Evolutionary conservation across 2,797 vertebrate species (phyloP).

Genomic region (Enteromius fasciolatus): DNA sequence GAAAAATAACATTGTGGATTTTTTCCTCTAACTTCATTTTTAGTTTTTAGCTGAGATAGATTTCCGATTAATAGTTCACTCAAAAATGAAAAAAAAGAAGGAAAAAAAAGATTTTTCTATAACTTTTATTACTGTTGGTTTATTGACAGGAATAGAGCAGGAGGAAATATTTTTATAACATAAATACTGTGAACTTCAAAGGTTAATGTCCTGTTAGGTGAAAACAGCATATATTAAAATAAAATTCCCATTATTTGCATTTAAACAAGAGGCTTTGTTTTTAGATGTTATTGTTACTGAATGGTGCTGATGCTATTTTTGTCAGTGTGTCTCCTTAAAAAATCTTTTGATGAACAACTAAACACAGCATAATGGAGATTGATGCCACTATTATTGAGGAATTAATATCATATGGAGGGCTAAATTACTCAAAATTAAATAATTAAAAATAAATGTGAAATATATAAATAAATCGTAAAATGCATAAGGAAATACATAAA

Average conservation of each 20-base stretch:
- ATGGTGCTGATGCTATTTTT: constrained; percentile 4
- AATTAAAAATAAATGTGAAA: no score
- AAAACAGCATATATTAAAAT: constrained; percentile 25
- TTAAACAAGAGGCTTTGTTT: neutral
- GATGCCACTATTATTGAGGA: neutral
- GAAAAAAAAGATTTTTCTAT: no score
- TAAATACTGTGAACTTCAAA: neutral
- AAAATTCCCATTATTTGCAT: neutral
- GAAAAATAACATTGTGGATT: neutral
- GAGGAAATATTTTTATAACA: neutral
- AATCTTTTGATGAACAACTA: neutral
- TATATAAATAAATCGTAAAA: no score
- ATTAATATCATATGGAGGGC: no score
- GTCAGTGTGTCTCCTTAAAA: neutral
- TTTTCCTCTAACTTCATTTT: neutral
- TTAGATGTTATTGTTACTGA: neutral
- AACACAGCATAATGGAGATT: neutral
- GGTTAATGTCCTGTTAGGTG: neutral
- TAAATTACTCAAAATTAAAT: no score
- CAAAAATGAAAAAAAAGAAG: no score
- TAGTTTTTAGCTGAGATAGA: neutral
- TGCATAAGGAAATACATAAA: no score
- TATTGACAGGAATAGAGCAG: neutral
- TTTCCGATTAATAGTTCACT: neutral
- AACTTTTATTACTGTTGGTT: neutral